Evolutionary conservation across 2,888 invertebrate species (phyloP), one percentile per base, ranked within the genome.

Genomic region (Halictus quadricinctus): DNA sequence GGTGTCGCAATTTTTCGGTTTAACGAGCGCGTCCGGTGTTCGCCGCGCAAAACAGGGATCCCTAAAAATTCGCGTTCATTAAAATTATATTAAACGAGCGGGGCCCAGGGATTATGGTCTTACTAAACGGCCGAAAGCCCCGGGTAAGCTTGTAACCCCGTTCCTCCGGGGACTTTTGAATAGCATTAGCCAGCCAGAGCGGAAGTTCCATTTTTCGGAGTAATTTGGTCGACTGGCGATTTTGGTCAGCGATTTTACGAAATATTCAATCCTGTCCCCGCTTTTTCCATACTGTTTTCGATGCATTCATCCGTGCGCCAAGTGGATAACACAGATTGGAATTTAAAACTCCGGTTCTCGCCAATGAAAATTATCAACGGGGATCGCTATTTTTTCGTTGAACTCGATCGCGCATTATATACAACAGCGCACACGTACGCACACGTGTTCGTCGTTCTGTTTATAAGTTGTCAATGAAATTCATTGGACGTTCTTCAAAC

Each of bases 51-150:
- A 79, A 69, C 79, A 50, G 66, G 66, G 46, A 84, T 79, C 84
- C 75, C 48, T 64, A 76, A 75, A 83, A 84, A 84, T 84, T 83
- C 76, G 66, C 75, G 66, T 84, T 79, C 83, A 83, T 84, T 84
- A 84, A 84, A 83, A 84, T 84, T 83, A 69, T 83, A 84, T 84
- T 83, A 79, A 76, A 83, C 83, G 72, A 76, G 18, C 48, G 79
- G 46, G 72, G 72, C 46, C 66, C 48, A 18, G 58, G 79, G 79
- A 84, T 83, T 83, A 83, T 12, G 58, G 41, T 54, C 72, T 76
- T 72, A 72, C 83, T 83, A 84, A 84, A 84, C 79, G 79, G 72
- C 10, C 79, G 50, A 66, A 76, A 83, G 66, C n/a, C 83, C 66
- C 66, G 7, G 58, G 46, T 84, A 83, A 84, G 83, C 83, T 79